Percentiles rank a stretch among this genome's conserved stretches.
Evolutionary conservation across 2,888 invertebrate genomes (phyloP).

Genomic region (Zele albiditarsus): DNA sequence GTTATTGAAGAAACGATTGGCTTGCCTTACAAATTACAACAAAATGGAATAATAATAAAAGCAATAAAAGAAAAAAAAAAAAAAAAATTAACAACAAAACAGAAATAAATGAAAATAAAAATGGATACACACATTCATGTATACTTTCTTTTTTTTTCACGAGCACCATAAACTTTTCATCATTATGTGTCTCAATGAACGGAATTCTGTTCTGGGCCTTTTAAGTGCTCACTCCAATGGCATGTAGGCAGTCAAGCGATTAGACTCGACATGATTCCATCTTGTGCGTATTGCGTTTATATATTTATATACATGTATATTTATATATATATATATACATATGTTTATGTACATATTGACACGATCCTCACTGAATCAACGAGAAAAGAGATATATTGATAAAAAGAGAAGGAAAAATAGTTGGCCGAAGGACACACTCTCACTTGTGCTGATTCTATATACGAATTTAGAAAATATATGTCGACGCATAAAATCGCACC

Average conservation of each 20-base stretch:
- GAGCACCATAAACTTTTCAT: background rate
- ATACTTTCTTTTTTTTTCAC: background rate
- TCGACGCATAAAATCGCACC: constrained; percentile 25
- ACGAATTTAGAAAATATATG: constrained; percentile 37
- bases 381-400: background rate
- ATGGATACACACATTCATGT: background rate
- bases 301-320: background rate
- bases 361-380: constrained; percentile 23
- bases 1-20: background rate
- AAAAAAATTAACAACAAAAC: background rate
- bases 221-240: constrained; percentile 24
- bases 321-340: background rate
- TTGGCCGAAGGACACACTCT: constrained; percentile 38
- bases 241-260: constrained; percentile 35
- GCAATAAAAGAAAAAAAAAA: too few relatives aligned
- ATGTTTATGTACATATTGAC: background rate
- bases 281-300: constrained; percentile 10
- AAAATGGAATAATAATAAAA: background rate
- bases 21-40: background rate
- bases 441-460: constrained; percentile 34
- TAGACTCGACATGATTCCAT: constrained; percentile 32
- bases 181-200: constrained; percentile 26
- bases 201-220: constrained; percentile 31
- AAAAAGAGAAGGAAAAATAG: background rate
- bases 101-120: background rate